Evolutionary conservation across 1,140 invertebrate species (phyloP).

Genomic region (Drosophila burlai): DNA sequence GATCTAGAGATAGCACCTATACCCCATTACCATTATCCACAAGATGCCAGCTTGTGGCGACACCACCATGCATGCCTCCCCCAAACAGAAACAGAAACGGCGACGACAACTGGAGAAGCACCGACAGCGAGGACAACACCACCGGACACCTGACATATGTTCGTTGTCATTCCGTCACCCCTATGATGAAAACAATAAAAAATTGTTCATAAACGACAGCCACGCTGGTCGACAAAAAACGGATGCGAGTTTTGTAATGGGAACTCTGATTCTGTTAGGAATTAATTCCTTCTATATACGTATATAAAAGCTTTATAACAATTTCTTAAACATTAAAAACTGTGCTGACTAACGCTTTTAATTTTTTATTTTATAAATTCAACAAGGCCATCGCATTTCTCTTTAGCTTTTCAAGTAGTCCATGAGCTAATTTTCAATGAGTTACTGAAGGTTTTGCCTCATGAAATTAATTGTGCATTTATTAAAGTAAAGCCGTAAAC

Average conservation of each 20-base stretch:
- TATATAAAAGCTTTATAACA: neutral
- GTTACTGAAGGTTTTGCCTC: neutral
- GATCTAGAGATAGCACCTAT: neutral
- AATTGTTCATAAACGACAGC: slow-evolving; percentile 58
- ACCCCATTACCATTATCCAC: neutral
- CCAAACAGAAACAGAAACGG: slow-evolving; percentile 15
- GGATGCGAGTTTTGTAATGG: neutral
- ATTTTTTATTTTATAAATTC: neutral
- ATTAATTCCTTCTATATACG: neutral
- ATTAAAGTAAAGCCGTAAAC: slow-evolving; percentile 68
- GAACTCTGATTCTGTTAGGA: too few species aligned
- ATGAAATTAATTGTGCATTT: slow-evolving; percentile 68
- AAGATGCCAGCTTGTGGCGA: slow-evolving; percentile 3
- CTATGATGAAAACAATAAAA: slow-evolving; percentile 51
- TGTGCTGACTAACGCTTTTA: neutral
- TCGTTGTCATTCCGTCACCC: neutral
- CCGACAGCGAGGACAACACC: neutral
- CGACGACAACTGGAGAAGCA: slow-evolving; percentile 13
- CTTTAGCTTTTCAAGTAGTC: neutral
- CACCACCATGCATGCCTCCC: slow-evolving; percentile 36
- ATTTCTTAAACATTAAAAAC: neutral
- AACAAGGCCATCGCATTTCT: neutral
- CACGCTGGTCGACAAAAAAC: slow-evolving; percentile 5
- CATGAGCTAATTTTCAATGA: slow-evolving; percentile 14
- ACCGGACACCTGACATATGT: slow-evolving; percentile 3